Base-by-base conservation (phyloP, 1,140 invertebrate genomes). In the Pseudomyrmex concolor region DNA sequence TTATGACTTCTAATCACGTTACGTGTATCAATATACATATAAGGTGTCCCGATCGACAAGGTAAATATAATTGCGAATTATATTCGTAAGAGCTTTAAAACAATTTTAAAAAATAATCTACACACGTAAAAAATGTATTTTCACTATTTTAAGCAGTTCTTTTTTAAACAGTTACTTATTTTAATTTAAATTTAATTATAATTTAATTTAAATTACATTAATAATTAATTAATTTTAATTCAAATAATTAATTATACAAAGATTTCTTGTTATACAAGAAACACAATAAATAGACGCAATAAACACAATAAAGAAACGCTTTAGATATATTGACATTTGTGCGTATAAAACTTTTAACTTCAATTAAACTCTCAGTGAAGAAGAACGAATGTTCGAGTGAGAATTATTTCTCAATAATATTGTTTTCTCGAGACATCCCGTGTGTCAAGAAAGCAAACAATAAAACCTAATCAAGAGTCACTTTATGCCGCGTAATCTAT, bases 1-100 rank as follows among this genome's bases (percentile, higher is more conserved):
- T 76, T 48, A 60, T 17, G 51, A 45, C 64, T 76, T 76, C 22
- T 76, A 76, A 76, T 76, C 73, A n/a, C n/a, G 48, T 76, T 76
- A 76, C n/a, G 22, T 76, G 10, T 43, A 19, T 25, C 13, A 22
- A 13, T 22, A 19, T 19, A 67, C 15, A 77, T 43, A 76, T 17
- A 64, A 7, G 22, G 8, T 64, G n/a, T 51, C 10, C 13, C 13
- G 22, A 45, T 3, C 13, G 4, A 4, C n/a, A 45, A 73, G 9
- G 9, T 22, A 60, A 60, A 73, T 62, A 60, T 60, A 59, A 73
- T 60, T 73, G n/a, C 43, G 10, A 17, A n/a, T 34, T 25, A 25
- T 34, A 25, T 34, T 34, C 5, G 34, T 34, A 34, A 34, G 34
- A 34, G 34, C 4, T 34, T 0, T 0, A 34, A 34, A 34, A 34